Conservation (phyloP, 2,888 invertebrate species). For the Cephus nigrinus region DNA sequence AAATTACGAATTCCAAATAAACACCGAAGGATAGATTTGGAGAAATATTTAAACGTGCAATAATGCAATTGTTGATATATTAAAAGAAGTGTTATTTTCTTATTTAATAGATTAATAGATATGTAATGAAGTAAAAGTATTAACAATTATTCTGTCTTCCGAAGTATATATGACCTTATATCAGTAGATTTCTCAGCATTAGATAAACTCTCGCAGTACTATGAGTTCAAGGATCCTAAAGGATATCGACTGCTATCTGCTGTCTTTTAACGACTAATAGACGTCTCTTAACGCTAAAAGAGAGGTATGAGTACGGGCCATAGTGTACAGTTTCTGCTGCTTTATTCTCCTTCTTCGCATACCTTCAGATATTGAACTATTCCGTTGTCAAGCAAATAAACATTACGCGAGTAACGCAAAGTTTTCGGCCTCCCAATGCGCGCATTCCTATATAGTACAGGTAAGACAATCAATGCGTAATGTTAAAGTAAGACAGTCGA, state of each 20-base stretch:
- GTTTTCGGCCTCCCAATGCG: neutral
- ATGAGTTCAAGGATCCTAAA: neutral
- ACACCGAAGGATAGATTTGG: neutral
- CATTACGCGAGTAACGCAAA: slow-evolving; percentile 9
- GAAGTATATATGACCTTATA: neutral
- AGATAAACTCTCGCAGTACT: neutral
- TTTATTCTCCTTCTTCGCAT: neutral
- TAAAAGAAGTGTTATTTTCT: neutral
- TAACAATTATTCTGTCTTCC: neutral
- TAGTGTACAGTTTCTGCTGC: neutral
- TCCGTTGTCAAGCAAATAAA: slow-evolving; percentile 63
- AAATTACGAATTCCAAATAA: neutral
- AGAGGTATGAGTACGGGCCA: too few relatives aligned
- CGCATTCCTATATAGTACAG: neutral
- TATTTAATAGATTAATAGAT: neutral
- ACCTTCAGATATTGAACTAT: slow-evolving; percentile 48
- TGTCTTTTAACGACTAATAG: too few relatives aligned
- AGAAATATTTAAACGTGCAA: neutral
- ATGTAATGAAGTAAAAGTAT: neutral
- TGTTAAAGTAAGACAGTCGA: neutral
- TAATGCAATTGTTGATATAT: neutral
- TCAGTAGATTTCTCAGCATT: neutral
- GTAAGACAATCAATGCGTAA: neutral
- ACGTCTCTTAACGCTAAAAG: too few relatives aligned
- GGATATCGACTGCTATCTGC: neutral